Conservation (phyloP, 1,140 invertebrate genomes). For the Drosophila mayri region DNA sequence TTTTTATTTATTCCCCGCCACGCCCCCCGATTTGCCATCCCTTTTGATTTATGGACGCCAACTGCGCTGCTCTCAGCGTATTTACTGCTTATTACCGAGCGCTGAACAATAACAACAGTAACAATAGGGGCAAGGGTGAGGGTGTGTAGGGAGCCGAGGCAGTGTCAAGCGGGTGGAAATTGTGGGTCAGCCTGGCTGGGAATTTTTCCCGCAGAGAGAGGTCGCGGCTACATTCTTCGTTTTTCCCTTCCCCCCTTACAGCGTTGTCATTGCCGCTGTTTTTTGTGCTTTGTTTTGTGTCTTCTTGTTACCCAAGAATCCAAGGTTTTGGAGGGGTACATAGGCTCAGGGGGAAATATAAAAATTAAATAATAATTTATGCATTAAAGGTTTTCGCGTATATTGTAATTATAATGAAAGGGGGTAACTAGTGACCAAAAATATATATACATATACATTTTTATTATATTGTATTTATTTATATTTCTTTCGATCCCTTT, state of each 20-base stretch:
- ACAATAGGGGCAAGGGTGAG: background rate
- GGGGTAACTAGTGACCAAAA: background rate
- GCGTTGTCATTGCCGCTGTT: slow-evolving; percentile 15
- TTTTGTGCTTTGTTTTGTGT: slow-evolving; percentile 20
- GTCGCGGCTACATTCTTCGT: slow-evolving; percentile 23
- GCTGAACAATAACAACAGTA: slow-evolving; percentile 7
- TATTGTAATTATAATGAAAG: background rate
- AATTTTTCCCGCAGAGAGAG: slow-evolving; percentile 18
- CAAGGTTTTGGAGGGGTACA: slow-evolving; percentile 6
- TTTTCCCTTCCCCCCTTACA: no score
- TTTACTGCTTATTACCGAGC: slow-evolving; percentile 53
- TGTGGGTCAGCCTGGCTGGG: slow-evolving; percentile 42
- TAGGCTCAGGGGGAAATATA: background rate
- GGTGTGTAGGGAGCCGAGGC: background rate
- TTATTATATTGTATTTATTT: no score
- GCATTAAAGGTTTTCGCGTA: background rate
- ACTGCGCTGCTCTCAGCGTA: slow-evolving; percentile 50
- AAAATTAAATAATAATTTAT: background rate
- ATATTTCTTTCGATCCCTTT: no score
- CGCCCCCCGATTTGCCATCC: slow-evolving; percentile 8
- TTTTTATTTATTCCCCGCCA: slow-evolving; percentile 9
- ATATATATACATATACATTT: no score
- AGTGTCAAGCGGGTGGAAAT: slow-evolving; percentile 33
- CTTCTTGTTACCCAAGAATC: slow-evolving; percentile 3
- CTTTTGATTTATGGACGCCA: slow-evolving; percentile 48